Percentiles rank a stretch among this genome's conserved stretches.
These are phyloP conservation scores for Drosophila equinoxialis DNA, from an alignment of 1,140 invertebrate genomes.

Conservation along the genomic window DNA sequence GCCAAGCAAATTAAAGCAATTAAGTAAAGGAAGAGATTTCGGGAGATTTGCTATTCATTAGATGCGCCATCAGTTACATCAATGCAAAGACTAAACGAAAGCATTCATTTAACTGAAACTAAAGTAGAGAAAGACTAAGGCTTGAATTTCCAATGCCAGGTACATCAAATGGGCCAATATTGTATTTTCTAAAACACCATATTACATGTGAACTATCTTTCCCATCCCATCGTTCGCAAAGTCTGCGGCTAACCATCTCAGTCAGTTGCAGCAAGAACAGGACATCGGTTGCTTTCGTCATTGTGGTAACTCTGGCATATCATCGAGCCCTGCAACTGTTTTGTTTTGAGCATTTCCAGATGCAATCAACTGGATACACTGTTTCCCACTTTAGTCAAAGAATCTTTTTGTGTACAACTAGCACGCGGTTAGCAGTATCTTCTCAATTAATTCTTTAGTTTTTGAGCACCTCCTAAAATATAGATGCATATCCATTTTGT, in stretches of 20 bases:
- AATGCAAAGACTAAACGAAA: neutral
- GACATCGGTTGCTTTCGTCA: neutral
- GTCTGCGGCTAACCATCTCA: neutral
- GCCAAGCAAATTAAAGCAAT: neutral
- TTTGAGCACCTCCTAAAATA: too few species aligned
- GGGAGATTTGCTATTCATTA: too few species aligned
- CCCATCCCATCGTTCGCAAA: neutral
- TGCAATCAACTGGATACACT: neutral
- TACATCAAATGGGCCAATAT: neutral
- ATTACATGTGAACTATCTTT: neutral
- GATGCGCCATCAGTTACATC: neutral
- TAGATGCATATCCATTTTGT: too few species aligned
- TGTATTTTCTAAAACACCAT: neutral
- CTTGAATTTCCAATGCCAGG: neutral
- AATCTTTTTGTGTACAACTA: neutral
- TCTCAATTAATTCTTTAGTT: too few species aligned
- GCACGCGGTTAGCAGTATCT: neutral
- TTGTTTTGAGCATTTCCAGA: neutral
- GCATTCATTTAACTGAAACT: too few species aligned
- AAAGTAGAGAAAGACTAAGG: too few species aligned
- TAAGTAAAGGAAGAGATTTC: conserved; percentile 1
- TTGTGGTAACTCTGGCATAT: neutral
- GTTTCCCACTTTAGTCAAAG: neutral
- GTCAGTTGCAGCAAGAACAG: neutral
- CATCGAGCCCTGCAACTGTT: neutral